phyloP scores from a whole-genome alignment of 53 echinoderm and acorn worm genomes.

The Glandiceps talaboti region DNA sequence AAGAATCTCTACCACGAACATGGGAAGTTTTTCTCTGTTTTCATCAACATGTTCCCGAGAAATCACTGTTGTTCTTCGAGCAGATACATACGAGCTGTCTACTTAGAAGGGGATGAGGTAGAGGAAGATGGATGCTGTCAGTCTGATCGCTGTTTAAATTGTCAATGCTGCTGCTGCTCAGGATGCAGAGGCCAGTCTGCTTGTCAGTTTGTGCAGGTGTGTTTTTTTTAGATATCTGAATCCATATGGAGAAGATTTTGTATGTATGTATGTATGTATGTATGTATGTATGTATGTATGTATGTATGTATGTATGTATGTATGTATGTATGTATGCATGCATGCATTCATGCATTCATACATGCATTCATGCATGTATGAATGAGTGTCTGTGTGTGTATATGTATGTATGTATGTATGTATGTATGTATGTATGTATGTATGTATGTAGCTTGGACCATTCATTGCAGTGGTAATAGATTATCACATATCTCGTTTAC shows the following conservation, averaged over 20 bases:
- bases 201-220: slow-evolving; percentile 86
- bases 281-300: not conserved
- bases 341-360: not conserved
- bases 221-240: too few relatives aligned
- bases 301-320: not conserved
- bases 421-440: not conserved
- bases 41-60: slow-evolving; percentile 82
- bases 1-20: slow-evolving; percentile 52
- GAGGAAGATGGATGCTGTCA: slow-evolving; percentile 70
- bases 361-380: not conserved
- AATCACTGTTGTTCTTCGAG: slow-evolving; percentile 33
- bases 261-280: not conserved
- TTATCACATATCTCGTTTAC: not conserved
- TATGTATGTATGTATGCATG: not conserved
- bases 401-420: not conserved
- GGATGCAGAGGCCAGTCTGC: slow-evolving; percentile 91
- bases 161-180: slow-evolving; percentile 85
- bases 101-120: slow-evolving; percentile 76
- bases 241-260: too few relatives aligned
- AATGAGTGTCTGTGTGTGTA: not conserved
- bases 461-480: not conserved
- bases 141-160: slow-evolving; percentile 80
- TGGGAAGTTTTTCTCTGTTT: slow-evolving; percentile 93
- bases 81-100: slow-evolving; percentile 61
- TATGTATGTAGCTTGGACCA: not conserved